Evolutionary conservation across 2,797 vertebrate species (phyloP).

Genomic region (Melanotaenia parkinsoni): DNA sequence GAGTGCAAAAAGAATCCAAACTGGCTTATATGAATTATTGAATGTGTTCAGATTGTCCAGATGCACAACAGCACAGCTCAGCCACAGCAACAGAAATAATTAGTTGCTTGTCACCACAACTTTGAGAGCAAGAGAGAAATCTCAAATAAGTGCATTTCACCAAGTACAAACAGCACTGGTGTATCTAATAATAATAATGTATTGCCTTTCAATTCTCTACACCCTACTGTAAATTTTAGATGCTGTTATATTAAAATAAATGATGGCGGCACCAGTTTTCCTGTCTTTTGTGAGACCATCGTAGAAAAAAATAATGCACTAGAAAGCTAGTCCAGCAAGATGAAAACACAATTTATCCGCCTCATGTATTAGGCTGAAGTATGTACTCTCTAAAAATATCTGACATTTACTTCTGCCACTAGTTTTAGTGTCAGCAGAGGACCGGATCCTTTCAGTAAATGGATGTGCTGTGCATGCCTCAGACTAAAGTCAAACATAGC

Average conservation of each 20-base stretch:
- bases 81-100: slow-evolving; percentile 36
- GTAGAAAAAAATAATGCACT: neutral
- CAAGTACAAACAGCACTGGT: neutral
- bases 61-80: slow-evolving; percentile 23
- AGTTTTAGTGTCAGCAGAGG: neutral
- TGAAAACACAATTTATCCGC: slow-evolving; percentile 4
- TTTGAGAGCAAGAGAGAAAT: slow-evolving; percentile 6
- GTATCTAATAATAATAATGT: slow-evolving; percentile 10
- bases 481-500: neutral
- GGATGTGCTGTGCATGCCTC: neutral
- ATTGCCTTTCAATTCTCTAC: neutral
- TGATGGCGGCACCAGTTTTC: neutral
- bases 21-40: slow-evolving; percentile 21
- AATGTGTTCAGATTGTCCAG: slow-evolving; percentile 21
- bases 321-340: neutral
- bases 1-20: slow-evolving; percentile 7
- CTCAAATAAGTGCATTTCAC: neutral
- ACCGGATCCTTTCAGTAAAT: neutral
- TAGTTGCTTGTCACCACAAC: slow-evolving; percentile 18
- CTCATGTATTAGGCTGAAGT: neutral
- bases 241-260: neutral
- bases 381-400: neutral
- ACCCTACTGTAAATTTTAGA: neutral
- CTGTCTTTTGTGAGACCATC: neutral
- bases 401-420: slow-evolving; percentile 2